These are phyloP conservation scores for Ethmia dodecea DNA, from an alignment of 2,888 invertebrate species.

Conservation along the genomic window DNA sequence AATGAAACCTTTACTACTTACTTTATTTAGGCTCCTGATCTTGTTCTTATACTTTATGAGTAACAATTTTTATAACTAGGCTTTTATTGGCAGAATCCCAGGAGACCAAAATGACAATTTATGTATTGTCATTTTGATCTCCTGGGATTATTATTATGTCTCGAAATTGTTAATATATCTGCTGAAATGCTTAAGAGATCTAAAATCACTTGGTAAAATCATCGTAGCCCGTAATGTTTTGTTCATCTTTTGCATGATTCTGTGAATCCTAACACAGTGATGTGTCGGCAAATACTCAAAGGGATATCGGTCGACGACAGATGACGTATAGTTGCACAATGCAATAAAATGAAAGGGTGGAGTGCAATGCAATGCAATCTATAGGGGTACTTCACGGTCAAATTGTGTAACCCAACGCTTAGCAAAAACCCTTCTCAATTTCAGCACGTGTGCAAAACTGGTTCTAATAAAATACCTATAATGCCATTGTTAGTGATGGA, in stretches of 20 bases:
- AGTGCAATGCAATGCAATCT: slow-evolving; percentile 69
- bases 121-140: too few relatives aligned
- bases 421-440: slow-evolving; percentile 44
- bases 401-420: slow-evolving; percentile 60
- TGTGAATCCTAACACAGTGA: slow-evolving; percentile 2
- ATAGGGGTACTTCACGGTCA: slow-evolving; percentile 69
- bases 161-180: too few relatives aligned
- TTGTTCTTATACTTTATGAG: too few relatives aligned
- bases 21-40: too few relatives aligned
- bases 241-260: not conserved
- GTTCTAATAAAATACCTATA: slow-evolving; percentile 5
- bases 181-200: too few relatives aligned
- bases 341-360: slow-evolving; percentile 66
- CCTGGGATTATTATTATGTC: too few relatives aligned
- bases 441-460: slow-evolving; percentile 53
- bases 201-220: too few relatives aligned
- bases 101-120: too few relatives aligned
- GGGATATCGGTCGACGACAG: slow-evolving; percentile 47
- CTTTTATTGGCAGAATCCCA: too few relatives aligned
- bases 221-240: too few relatives aligned
- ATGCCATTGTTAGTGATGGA: slow-evolving; percentile 13
- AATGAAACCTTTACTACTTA: too few relatives aligned
- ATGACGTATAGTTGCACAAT: slow-evolving; percentile 73
- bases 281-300: slow-evolving; percentile 62
- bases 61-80: too few relatives aligned